phyloP scores from a whole-genome alignment of 2,113 vertebrate species.

The Oreochromis spilurus region DNA sequence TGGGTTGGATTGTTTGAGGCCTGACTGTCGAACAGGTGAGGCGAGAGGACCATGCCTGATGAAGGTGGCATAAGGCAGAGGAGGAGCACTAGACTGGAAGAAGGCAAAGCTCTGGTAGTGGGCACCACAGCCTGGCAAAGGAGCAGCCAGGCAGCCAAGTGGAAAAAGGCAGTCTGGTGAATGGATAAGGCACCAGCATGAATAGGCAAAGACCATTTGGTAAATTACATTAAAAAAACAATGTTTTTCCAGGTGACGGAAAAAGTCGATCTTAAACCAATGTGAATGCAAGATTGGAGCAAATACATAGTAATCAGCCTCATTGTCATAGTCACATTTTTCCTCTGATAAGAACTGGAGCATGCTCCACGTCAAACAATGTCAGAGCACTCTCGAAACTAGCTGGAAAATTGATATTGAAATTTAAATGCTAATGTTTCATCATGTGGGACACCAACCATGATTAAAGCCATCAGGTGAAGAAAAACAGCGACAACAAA shows the following conservation, averaged over 20 bases:
- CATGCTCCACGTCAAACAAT: neutral
- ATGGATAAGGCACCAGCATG: slow-evolving; percentile 2
- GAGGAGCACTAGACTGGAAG: slow-evolving; percentile 52
- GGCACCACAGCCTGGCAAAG: slow-evolving; percentile 50
- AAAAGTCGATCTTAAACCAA: neutral
- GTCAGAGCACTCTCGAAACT: slow-evolving; percentile 21
- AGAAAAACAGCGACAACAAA: neutral
- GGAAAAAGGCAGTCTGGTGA: slow-evolving; percentile 68
- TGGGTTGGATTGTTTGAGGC: neutral
- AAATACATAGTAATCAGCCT: neutral
- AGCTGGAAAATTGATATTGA: slow-evolving; percentile 14
- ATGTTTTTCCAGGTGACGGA: neutral
- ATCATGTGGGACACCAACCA: slow-evolving; percentile 10
- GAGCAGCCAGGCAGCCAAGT: slow-evolving; percentile 45
- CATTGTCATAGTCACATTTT: neutral
- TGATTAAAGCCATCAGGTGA: neutral
- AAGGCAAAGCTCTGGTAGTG: slow-evolving; percentile 47
- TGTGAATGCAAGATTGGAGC: neutral
- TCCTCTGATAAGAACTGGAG: neutral
- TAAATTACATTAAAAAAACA: neutral
- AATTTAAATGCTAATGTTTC: slow-evolving; percentile 25
- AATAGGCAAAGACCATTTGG: neutral
- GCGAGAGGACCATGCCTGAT: slow-evolving; percentile 6
- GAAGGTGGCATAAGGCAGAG: slow-evolving; percentile 6
- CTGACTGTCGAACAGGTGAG: slow-evolving; percentile 9